Evolutionary conservation across 2,797 vertebrate genomes (phyloP), one percentile per base, ranked within the genome.

Genomic region (Cyprinodon diabolis): DNA sequence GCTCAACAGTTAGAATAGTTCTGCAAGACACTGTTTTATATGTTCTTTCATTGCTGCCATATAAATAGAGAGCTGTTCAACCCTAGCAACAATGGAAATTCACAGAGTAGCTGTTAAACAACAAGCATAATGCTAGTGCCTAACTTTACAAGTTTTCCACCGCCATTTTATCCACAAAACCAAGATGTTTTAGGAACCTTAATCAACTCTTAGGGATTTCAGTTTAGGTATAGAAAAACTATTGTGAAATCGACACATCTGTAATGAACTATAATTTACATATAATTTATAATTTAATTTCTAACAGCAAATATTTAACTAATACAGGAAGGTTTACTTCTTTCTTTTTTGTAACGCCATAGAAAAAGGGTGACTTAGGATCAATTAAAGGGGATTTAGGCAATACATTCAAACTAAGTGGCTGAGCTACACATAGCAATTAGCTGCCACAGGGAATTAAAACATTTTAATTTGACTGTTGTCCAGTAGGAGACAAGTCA

Each of bases 321-420:
- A 37, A 60, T 8, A 40, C 7, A 37, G 15, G 17, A 3, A 19
- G 25, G 9, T 23, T 55, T 60, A 43, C 43, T 56, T 25, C 57
- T 70, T 74, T 40, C 48, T 63, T 65, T 70, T 68, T 74, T 77
- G 49, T 74, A 45, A 66, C 37, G 72, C 43, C 45, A 68, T 58
- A 43, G 56, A 9, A 73, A 66, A 77, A 19, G 8, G 63, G 48
- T 79, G 76, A 69, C 76, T 55, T 79, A 69, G 30, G 56, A 78
- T 68, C 76, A 79, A 78, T 88, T 83, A 84, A 87, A 84, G 48
- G 69, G 71, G 75, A 86, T 86, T 76, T 81, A 66, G 51, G 6
- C 76, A 45, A 47, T 62, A 73, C 60, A 74, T 57, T 70, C 71
- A 76, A 77, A 71, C 65, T 74, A 69, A 84, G 76, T 58, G 47